These are phyloP conservation scores for Cathartes aura DNA, from an alignment of 2,113 vertebrate species.

Conservation along the genomic window DNA sequence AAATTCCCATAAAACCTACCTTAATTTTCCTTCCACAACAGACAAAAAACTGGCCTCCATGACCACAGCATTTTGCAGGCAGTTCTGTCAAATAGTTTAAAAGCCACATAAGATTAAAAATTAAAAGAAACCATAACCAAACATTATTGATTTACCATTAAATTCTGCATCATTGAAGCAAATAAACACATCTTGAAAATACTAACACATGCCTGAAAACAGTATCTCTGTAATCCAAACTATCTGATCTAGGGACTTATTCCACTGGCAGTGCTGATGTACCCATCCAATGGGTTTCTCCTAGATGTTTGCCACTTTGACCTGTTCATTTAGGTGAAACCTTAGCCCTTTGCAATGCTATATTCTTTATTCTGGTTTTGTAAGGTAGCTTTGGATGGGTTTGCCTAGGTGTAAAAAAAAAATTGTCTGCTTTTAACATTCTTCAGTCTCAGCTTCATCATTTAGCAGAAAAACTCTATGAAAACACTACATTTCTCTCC, in stretches of 20 bases:
- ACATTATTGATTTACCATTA: neutral
- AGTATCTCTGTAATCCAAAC: neutral
- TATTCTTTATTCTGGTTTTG: neutral
- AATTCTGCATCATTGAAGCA: neutral
- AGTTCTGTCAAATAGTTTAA: neutral
- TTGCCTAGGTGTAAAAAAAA: neutral
- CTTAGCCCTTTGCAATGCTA: neutral
- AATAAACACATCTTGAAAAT: neutral
- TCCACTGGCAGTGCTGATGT: neutral
- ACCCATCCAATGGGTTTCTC: neutral
- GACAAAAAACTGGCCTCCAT: neutral
- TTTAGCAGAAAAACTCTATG: neutral
- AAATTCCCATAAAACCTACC: neutral
- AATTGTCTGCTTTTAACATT: neutral
- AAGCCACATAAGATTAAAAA: neutral
- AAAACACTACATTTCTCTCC: neutral
- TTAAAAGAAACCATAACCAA: fast-evolving
- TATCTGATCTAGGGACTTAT: neutral
- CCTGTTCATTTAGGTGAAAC: neutral
- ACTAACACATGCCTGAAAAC: neutral
- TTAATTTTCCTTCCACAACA: neutral
- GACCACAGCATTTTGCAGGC: neutral
- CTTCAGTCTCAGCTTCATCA: neutral
- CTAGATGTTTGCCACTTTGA: neutral
- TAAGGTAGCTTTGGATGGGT: neutral